A percentile compares a stretch with the other conserved stretches of the same genome.
Conservation (phyloP, 2,797 vertebrate species). For the Squalus acanthias region DNA sequence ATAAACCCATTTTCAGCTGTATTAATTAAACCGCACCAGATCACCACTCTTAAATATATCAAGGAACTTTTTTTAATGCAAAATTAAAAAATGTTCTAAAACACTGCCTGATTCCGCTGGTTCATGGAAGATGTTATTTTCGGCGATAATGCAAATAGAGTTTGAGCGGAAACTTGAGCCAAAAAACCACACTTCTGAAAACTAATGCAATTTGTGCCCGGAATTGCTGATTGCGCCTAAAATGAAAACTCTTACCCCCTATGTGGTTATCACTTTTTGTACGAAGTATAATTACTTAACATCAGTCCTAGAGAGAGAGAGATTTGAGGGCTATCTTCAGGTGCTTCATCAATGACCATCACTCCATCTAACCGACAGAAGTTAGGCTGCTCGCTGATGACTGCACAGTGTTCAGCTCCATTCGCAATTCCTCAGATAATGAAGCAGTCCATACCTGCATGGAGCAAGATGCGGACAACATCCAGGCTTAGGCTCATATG, state of each 20-base stretch:
- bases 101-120: not conserved
- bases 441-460: too few species aligned
- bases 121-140: not conserved
- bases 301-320: not conserved
- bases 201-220: not conserved
- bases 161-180: not conserved
- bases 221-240: not conserved
- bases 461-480: too few species aligned
- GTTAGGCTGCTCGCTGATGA: too few species aligned
- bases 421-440: not conserved
- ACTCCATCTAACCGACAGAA: not conserved
- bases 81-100: not conserved
- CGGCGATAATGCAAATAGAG: not conserved
- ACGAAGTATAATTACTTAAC: not conserved
- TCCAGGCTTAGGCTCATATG: too few species aligned
- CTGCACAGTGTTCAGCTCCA: too few species aligned
- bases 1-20: too few species aligned
- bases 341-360: too few species aligned
- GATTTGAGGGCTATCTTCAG: not conserved
- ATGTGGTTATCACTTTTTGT: not conserved
- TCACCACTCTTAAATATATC: not conserved
- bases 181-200: not conserved
- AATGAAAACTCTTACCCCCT: not conserved
- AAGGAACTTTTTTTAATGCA: not conserved
- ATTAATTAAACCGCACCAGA: too few species aligned